phyloP scores from a whole-genome alignment of 2,113 vertebrate species.

The Dolichallabes microphthalmus region DNA sequence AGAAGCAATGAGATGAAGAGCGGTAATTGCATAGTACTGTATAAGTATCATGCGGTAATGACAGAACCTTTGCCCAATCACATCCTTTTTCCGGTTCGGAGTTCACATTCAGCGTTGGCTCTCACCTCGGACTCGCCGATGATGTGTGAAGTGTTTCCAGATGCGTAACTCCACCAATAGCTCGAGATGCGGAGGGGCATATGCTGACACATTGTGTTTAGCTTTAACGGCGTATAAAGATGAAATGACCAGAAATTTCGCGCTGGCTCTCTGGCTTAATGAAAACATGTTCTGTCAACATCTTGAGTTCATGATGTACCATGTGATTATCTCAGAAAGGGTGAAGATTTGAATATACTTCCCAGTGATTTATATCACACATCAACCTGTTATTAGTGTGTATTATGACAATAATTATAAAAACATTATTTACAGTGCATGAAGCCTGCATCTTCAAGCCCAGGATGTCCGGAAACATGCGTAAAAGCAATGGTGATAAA shows the following conservation, averaged over 20 bases:
- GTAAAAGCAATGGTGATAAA: no score
- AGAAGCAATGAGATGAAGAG: slow-evolving; percentile 4
- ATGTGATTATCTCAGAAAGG: not conserved
- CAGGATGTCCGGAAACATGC: no score
- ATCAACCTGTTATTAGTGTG: not conserved
- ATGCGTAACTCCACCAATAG: slow-evolving; percentile 63
- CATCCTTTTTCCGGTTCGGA: slow-evolving; percentile 43
- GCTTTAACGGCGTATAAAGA: slow-evolving; percentile 40
- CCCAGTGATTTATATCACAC: not conserved
- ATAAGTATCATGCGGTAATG: slow-evolving; percentile 28
- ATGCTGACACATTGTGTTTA: slow-evolving; percentile 54
- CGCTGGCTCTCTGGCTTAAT: slow-evolving; percentile 6
- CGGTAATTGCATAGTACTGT: slow-evolving; percentile 37
- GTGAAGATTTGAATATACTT: not conserved
- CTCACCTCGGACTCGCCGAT: slow-evolving; percentile 63
- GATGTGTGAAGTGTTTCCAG: slow-evolving; percentile 72
- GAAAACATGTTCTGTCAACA: slow-evolving; percentile 8
- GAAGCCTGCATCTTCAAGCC: no score
- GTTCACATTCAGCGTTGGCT: slow-evolving; percentile 41
- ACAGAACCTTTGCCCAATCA: slow-evolving; percentile 37
- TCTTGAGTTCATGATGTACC: not conserved
- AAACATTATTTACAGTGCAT: no score
- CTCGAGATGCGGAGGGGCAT: slow-evolving; percentile 45
- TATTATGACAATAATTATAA: not conserved
- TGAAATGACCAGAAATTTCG: slow-evolving; percentile 33